Evolutionary conservation across 2,888 invertebrate genomes (phyloP).

Genomic region (Galerucella nymphaeae): DNA sequence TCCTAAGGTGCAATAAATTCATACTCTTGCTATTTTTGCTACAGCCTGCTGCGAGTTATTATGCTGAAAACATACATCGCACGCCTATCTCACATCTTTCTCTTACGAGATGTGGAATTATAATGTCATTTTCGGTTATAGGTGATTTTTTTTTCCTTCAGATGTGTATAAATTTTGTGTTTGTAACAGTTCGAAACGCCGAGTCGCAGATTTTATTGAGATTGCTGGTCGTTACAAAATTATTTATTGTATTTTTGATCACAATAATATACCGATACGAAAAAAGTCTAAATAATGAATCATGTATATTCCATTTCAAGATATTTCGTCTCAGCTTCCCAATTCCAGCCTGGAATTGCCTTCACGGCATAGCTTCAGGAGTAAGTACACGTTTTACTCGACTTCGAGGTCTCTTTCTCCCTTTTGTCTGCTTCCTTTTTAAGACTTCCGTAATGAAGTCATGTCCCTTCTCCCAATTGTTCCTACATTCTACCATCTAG

Average conservation of each 20-base stretch:
- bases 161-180: slow-evolving; percentile 30
- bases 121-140: slow-evolving; percentile 36
- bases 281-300: not conserved
- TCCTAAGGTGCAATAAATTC: slow-evolving; percentile 41
- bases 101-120: slow-evolving; percentile 36
- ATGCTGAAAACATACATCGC: slow-evolving; percentile 33
- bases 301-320: not conserved
- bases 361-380: too few relatives aligned
- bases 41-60: slow-evolving; percentile 25
- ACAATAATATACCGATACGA: not conserved
- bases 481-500: too few relatives aligned
- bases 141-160: slow-evolving; percentile 25
- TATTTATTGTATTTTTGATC: slow-evolving; percentile 3
- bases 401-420: too few relatives aligned
- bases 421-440: too few relatives aligned
- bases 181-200: slow-evolving; percentile 23
- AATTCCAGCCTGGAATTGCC: too few relatives aligned
- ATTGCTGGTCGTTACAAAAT: not conserved
- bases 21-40: slow-evolving; percentile 23
- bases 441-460: too few relatives aligned
- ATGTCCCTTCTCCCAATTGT: too few relatives aligned
- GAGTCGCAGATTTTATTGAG: slow-evolving; percentile 7
- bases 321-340: too few relatives aligned
- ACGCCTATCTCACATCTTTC: slow-evolving; percentile 29
- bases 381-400: too few relatives aligned